Evolutionary conservation across 2,797 vertebrate genomes (phyloP), one percentile per base, ranked within the genome.

Genomic region (Rhyacichthys aspro): DNA sequence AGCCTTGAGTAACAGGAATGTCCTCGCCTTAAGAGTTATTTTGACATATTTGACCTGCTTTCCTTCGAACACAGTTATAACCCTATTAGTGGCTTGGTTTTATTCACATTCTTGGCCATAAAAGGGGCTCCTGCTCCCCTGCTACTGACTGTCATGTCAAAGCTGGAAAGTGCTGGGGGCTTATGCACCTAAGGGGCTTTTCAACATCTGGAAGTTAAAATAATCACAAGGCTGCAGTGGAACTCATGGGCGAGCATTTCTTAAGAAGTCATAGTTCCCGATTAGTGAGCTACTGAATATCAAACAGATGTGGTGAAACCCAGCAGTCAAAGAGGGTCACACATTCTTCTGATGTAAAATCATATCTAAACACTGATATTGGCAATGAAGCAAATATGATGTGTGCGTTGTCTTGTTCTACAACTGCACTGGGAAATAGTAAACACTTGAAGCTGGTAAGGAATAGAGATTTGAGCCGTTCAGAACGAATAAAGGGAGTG

Each of bases 251-350:
- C 48, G n/a, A 53, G 42, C 12, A 56, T 60, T 72, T 57, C 44
- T 19, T 59, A 17, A 34, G 19, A 38, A 36, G 54, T 55, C 49
- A 78, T 11, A 48, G 67, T 56, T 42, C 57, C 67, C 52, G 64
- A 79, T 70, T 54, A 78, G 43, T 58, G 42, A 69, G 76, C 81
- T 82, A 70, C 79, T 81, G 84, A 68, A 84, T 80, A 79, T 86
- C 82, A 82, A 83, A 63, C 82, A 88, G 79, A 88, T 86, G 88
- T 85, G 47, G 1, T 9, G 49, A 61, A 23, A 55, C 45, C 38
- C 42, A 44, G 53, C 39, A 75, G 49, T 67, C 63, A 62, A 34
- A 41, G 52, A 9, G 39, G 69, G 57, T n/a, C n/a, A 48, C 67
- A 48, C 71, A 76, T 83, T 83, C 70, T 39, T 74, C 44, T 11